phyloP scores from a whole-genome alignment of 2,797 vertebrate species.

The Garrulus glandarius region DNA sequence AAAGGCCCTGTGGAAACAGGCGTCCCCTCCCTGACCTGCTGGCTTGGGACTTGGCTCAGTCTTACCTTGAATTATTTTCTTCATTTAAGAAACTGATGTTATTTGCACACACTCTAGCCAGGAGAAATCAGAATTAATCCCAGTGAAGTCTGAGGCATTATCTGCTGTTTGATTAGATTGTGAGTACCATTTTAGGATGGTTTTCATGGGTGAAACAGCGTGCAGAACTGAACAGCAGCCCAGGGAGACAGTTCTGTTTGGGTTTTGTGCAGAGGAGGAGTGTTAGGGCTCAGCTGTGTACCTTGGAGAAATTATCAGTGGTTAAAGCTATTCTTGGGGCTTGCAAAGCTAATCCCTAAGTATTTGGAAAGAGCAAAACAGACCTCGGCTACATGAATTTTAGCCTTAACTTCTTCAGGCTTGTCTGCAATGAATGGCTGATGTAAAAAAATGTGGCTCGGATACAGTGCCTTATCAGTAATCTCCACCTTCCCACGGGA shows the following conservation, averaged over 20 bases:
- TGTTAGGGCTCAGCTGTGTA: background rate
- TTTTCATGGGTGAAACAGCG: background rate
- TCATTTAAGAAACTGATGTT: background rate
- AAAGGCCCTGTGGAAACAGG: background rate
- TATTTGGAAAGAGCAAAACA: background rate
- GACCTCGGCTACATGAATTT: background rate
- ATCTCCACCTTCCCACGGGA: background rate
- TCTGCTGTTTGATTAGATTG: background rate
- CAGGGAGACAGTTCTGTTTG: background rate
- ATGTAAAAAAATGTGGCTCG: background rate
- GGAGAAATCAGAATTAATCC: background rate
- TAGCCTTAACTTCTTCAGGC: background rate
- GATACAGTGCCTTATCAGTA: background rate
- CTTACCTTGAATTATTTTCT: conserved; percentile 8
- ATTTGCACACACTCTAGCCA: background rate
- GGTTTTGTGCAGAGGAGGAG: background rate
- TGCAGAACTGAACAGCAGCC: background rate
- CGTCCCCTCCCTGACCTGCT: background rate
- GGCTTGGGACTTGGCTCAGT: background rate
- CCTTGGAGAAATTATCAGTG: background rate
- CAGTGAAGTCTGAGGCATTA: background rate
- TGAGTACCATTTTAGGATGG: background rate
- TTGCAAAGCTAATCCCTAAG: background rate
- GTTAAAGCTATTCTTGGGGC: background rate
- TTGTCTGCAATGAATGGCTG: background rate